Base-by-base conservation (phyloP, 1,140 invertebrate genomes). In the Aphaenogaster rudis region DNA sequence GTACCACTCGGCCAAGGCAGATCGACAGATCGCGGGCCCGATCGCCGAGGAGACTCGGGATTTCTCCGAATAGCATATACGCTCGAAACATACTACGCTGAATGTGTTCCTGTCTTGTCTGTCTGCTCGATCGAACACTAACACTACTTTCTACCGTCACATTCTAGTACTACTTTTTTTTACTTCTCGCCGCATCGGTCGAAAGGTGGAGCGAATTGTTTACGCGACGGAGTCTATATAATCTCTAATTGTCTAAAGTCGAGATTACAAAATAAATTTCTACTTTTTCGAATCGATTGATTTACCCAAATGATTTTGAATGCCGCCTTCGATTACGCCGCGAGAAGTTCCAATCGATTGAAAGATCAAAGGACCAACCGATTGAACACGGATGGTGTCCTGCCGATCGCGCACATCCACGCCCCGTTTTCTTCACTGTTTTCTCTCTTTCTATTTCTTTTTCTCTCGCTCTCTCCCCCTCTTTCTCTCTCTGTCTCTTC, bases 1-100 rank as follows among this genome's bases (percentile, higher is more conserved):
- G 97, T 97, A 96, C 92, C 92, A 71, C 64, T 52, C 45, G 57
- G 45, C 54, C 67, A 50, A 28, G 36, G 42, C 88, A 80, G 76
- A 59, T 79, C 81, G 45, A 45, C 39, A 76, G 80, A 84, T 84
- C 80, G 54, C 66, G 36, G 17, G 21, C 21, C 36, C 48, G 33
- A 54, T 48, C 13, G 66, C 13, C 66, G 13, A 71, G 57, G 52
- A 82, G 13, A 36, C 33, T 69, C 50, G 50, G 21, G 21, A 39
- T 76, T 76, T 39, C 36, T 69, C 21, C 42, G 54, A 76, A 76
- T 76, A 36, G n/a, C 36, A 82, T 39, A 72, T 17, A 61, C 54
- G 39, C 69, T 52, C 63, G 36, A 80, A 3, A 61, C 21, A 48
- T 2, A 67, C 33, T 61, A 9, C 42, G 80, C 69, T 69, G 48